Conservation (phyloP, 2,888 invertebrate species). For the Sinohyriopsis cumingii region DNA sequence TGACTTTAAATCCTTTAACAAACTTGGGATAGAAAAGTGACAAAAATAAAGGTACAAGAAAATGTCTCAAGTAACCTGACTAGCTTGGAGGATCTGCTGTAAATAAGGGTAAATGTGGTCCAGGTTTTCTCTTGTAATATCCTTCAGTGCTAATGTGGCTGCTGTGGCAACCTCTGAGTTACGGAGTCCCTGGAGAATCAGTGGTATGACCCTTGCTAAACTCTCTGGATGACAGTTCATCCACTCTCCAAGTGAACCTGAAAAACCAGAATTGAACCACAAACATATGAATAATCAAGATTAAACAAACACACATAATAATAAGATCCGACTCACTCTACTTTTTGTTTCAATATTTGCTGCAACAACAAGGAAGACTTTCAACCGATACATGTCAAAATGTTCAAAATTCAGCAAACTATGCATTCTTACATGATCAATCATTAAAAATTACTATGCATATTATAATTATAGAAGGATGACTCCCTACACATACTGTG, state of each 20-base stretch:
- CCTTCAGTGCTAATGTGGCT: slow-evolving; percentile 90
- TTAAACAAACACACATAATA: no score
- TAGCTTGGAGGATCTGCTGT: slow-evolving; percentile 82
- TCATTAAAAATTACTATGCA: no score
- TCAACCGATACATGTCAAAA: background rate
- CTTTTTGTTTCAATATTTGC: no score
- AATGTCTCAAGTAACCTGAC: slow-evolving; percentile 69
- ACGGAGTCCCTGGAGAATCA: slow-evolving; percentile 79
- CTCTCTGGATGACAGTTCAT: slow-evolving; percentile 81
- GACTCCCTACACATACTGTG: no score
- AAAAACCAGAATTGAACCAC: slow-evolving; percentile 8
- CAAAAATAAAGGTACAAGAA: no score
- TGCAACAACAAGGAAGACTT: background rate
- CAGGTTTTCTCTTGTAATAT: slow-evolving; percentile 87
- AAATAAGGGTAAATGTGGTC: slow-evolving; percentile 83
- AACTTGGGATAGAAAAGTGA: no score
- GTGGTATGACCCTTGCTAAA: slow-evolving; percentile 80
- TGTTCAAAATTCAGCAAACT: background rate
- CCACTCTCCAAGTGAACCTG: slow-evolving; percentile 90
- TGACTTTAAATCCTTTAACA: no score
- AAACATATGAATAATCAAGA: no score
- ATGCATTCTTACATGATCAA: no score
- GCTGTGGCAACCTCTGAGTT: slow-evolving; percentile 82
- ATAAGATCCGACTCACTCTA: no score
- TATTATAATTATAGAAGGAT: no score